Percentiles rank a stretch among this genome's conserved stretches.
Evolutionary conservation across 2,113 vertebrate species (phyloP).

Genomic region (Oryzias javanicus): DNA sequence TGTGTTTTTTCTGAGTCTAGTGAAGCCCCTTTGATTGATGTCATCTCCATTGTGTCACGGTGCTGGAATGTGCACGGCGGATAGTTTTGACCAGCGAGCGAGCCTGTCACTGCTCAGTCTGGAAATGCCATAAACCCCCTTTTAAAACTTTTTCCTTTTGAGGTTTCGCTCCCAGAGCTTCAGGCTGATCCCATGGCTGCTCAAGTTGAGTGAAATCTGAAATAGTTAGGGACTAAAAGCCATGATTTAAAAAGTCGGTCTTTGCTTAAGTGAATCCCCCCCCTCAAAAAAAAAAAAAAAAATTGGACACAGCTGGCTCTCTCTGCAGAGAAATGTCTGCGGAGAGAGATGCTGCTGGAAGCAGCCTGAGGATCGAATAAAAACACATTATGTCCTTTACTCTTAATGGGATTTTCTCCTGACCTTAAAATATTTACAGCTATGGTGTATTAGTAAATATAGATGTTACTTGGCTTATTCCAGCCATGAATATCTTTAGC

Average conservation of each 20-base stretch:
- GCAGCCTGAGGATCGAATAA: neutral
- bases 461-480: neutral
- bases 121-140: conserved; percentile 45
- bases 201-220: neutral
- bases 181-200: neutral
- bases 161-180: neutral
- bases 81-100: conserved; percentile 46
- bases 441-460: neutral
- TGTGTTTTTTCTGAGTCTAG: neutral
- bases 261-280: neutral
- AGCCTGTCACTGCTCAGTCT: conserved; percentile 43
- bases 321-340: neutral
- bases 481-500: neutral
- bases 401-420: neutral
- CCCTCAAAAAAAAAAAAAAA: too few relatives aligned
- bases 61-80: conserved; percentile 56
- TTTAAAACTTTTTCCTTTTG: neutral
- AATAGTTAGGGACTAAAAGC: neutral
- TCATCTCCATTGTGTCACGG: conserved; percentile 54
- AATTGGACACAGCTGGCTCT: conserved; percentile 19
- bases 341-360: conserved; percentile 2
- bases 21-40: conserved; percentile 27
- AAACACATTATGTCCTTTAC: neutral
- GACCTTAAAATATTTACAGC: neutral
- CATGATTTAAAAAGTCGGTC: neutral